phyloP scores from a whole-genome alignment of 2,888 invertebrate species.

The Trachelus tabidus region DNA sequence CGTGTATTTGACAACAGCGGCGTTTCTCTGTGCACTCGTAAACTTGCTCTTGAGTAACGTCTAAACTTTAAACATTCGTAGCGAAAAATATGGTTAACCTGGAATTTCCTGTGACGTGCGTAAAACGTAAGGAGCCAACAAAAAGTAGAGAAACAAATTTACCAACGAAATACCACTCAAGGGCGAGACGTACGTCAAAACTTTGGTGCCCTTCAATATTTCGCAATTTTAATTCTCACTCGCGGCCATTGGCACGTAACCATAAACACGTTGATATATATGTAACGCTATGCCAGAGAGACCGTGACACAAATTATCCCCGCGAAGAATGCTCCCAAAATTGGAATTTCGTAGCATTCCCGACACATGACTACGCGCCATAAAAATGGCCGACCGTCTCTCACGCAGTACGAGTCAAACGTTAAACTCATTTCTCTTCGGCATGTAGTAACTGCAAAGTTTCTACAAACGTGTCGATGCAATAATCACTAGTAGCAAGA shows the following conservation, averaged over 20 bases:
- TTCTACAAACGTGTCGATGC: neutral
- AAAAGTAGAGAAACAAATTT: neutral
- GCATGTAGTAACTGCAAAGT: neutral
- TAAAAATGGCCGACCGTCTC: slow-evolving; percentile 27
- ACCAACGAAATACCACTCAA: neutral
- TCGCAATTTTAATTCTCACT: neutral
- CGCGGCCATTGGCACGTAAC: slow-evolving; percentile 7
- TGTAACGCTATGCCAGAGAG: slow-evolving; percentile 20
- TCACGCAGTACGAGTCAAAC: slow-evolving; percentile 11
- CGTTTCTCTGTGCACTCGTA: neutral
- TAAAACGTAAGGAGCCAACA: neutral
- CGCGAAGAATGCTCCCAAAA: slow-evolving; percentile 55
- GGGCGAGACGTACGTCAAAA: neutral
- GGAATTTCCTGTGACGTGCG: neutral
- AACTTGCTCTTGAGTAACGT: neutral
- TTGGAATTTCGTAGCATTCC: slow-evolving; percentile 61
- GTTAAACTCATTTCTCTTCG: neutral
- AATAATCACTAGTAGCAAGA: neutral
- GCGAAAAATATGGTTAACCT: neutral
- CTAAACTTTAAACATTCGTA: neutral
- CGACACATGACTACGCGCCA: slow-evolving; percentile 39
- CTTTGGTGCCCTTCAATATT: neutral
- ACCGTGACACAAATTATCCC: slow-evolving; percentile 55
- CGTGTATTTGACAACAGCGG: neutral
- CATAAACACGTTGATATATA: slow-evolving; percentile 7